Percentiles rank a stretch among this genome's conserved stretches.
phyloP scores from a whole-genome alignment of 2,797 vertebrate species.

The Myotis pilosus region DNA sequence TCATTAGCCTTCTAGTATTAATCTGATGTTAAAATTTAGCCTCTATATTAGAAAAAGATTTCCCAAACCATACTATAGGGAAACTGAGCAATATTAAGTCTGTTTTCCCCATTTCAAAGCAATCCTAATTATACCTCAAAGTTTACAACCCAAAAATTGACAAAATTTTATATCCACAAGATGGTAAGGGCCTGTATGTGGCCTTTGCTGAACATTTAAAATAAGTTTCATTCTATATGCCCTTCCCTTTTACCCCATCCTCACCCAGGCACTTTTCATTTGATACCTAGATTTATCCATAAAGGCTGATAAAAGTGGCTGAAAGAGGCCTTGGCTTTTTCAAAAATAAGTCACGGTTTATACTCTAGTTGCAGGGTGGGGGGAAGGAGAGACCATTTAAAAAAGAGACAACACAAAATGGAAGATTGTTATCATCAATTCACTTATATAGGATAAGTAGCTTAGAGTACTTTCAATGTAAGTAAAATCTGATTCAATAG shows the following conservation, averaged over 20 bases:
- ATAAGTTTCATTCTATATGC: not conserved
- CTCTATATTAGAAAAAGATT: not conserved
- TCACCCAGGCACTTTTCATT: not conserved
- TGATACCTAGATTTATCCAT: not conserved
- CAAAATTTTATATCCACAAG: constrained; percentile 26
- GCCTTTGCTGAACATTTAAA: not conserved
- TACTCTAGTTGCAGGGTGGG: not conserved
- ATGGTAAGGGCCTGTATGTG: not conserved
- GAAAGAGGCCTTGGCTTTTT: not conserved
- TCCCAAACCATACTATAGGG: not conserved
- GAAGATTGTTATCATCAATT: not conserved
- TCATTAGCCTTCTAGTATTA: not conserved
- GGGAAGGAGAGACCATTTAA: not conserved
- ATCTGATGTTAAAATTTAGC: not conserved
- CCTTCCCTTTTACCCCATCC: not conserved
- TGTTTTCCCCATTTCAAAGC: not conserved
- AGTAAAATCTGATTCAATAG: not conserved
- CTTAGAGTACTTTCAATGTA: not conserved
- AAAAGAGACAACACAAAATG: not conserved
- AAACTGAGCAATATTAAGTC: not conserved
- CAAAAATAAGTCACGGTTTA: not conserved
- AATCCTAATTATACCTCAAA: not conserved
- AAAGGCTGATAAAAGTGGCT: not conserved
- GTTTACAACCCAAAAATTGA: not conserved
- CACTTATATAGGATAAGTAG: not conserved